Conservation (phyloP, 2,113 vertebrate species). For the Phalacrocorax brasilianus region DNA sequence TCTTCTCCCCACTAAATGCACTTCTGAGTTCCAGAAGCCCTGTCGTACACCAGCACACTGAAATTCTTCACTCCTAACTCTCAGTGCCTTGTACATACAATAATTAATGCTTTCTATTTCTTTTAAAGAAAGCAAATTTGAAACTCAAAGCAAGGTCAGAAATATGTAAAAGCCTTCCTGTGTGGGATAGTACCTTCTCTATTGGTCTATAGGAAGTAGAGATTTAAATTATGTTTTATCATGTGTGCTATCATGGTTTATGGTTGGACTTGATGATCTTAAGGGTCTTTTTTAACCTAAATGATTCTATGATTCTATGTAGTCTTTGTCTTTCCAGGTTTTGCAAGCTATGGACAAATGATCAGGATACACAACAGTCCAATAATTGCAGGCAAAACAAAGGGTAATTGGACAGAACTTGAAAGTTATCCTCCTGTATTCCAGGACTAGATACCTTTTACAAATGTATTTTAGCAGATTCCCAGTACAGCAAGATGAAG, state of each 20-base stretch:
- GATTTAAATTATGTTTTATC: background rate
- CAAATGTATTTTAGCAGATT: background rate
- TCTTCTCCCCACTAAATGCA: background rate
- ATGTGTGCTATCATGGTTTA: background rate
- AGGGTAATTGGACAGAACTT: background rate
- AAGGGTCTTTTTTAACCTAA: background rate
- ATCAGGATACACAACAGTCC: background rate
- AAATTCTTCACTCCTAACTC: background rate
- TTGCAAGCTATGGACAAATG: background rate
- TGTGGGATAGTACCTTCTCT: background rate
- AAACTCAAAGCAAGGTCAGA: background rate
- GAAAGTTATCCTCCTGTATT: background rate
- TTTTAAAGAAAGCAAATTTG: background rate
- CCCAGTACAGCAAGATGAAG: background rate
- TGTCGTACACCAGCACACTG: background rate
- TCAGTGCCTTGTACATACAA: background rate
- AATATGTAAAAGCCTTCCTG: accelerated
- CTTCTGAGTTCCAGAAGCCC: background rate
- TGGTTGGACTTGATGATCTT: background rate
- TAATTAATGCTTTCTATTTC: background rate
- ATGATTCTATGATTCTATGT: background rate
- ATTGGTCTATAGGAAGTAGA: background rate
- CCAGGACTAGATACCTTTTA: background rate
- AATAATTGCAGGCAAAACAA: background rate
- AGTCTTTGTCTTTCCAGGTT: background rate